These are phyloP conservation scores for Megaustenia siamemsis DNA, from an alignment of 2,888 invertebrate genomes.

Conservation along the genomic window DNA sequence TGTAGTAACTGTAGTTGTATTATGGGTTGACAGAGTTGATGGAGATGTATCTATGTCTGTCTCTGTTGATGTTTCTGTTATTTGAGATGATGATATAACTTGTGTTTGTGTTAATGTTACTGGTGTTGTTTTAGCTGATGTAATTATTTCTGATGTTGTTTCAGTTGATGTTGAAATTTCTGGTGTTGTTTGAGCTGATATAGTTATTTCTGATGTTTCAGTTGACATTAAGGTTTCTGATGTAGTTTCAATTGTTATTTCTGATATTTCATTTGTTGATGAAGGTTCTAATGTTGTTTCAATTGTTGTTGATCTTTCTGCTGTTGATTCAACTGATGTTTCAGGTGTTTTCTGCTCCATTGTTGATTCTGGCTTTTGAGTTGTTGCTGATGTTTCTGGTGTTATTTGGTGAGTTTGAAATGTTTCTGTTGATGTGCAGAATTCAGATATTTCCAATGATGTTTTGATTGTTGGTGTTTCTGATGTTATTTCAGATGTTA, in stretches of 20 bases:
- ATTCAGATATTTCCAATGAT: background rate
- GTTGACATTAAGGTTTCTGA: background rate
- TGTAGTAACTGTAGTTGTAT: background rate
- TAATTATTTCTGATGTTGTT: background rate
- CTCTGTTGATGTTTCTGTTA: no score
- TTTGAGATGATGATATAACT: background rate
- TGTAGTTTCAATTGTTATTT: background rate
- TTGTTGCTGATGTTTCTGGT: conserved; percentile 5
- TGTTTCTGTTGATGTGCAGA: background rate
- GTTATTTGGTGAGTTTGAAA: background rate
- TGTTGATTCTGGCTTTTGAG: background rate
- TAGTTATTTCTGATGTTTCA: conserved; percentile 6
- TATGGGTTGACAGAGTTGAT: background rate
- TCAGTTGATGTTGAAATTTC: background rate
- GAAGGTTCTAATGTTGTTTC: background rate
- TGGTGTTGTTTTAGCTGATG: background rate
- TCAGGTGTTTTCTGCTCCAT: background rate
- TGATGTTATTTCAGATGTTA: no score
- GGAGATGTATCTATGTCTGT: background rate
- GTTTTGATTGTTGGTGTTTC: no score
- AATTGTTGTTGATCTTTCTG: conserved; percentile 9
- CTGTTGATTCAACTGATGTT: background rate
- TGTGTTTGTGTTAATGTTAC: background rate
- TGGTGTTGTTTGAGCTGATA: background rate
- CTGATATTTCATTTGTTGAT: background rate